Percentiles rank a stretch among this genome's conserved stretches.
Conservation (phyloP, 2,888 invertebrate species). For the Entomobrya proxima region DNA sequence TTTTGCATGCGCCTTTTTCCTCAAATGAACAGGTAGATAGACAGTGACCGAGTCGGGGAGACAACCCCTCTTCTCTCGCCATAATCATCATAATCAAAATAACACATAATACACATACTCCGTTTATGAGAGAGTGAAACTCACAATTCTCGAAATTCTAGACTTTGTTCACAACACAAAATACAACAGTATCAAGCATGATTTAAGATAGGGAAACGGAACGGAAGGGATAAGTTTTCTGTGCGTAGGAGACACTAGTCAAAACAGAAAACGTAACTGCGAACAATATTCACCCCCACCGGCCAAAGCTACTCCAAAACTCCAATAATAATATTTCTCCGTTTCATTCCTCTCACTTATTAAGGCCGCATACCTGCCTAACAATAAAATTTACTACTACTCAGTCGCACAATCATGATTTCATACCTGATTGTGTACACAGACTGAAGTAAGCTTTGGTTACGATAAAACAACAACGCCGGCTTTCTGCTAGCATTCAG, state of each 20-base stretch:
- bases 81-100: conserved; percentile 28
- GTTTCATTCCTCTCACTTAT: not conserved
- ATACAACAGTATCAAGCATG: not conserved
- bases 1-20: not conserved
- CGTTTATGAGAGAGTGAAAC: not conserved
- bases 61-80: not conserved
- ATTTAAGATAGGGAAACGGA: not conserved
- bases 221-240: not conserved
- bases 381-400: not conserved
- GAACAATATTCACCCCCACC: conserved; percentile 33
- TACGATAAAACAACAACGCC: not conserved
- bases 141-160: conserved; percentile 15
- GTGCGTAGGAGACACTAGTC: conserved; percentile 48
- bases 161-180: not conserved
- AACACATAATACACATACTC: conserved; percentile 23
- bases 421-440: conserved; percentile 27
- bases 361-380: not conserved
- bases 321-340: not conserved
- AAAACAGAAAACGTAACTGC: conserved; percentile 33
- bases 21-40: conserved; percentile 9
- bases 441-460: not conserved
- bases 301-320: not conserved
- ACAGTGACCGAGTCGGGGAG: conserved; percentile 25
- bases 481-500: conserved; percentile 6
- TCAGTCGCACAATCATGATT: conserved; percentile 41